Base-by-base conservation (phyloP, 1,140 invertebrate genomes). In the Zaprionus kolodkinae region DNA sequence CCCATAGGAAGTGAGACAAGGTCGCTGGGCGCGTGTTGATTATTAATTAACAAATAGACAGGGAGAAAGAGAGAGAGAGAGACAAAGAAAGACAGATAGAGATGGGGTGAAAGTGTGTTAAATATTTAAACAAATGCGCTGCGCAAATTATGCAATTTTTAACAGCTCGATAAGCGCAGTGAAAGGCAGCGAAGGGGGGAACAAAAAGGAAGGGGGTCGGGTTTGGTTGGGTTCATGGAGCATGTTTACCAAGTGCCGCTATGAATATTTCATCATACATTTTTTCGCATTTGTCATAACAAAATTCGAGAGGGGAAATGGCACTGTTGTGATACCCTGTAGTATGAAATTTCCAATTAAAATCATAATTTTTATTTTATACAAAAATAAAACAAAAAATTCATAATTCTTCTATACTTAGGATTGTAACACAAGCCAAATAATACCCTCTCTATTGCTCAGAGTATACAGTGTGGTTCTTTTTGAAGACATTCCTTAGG, bases 41-140 rank as follows among this genome's bases (percentile, higher is more conserved):
- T 85, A 70, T 87, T 82, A 85, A 85, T 85, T 85, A 79, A 77
- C 79, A 85, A 85, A 82, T 82, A 76, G 68, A 60, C n/a, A n/a
- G 52, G 52, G 52, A 9, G n/a, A n/a, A 2, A 45, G 40, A 6
- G 6, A 10, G n/a, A 3, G 7, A 45, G 6, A 15, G 7, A 45
- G 33, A 30, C 27, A 60, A 6, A 15, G 33, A 30, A 3, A 60
- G 52, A 45, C n/a, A n/a, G n/a, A 45, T n/a, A n/a, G n/a, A 6
- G n/a, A 10, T 13, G 3, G n/a, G n/a, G 40, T 15, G n/a, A 45
- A 10, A 45, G 40, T 45, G 40, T 9, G 36, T 70, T 64, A 64
- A 87, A 85, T 85, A 77, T 81, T 81, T 72, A 57, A 62, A 72
- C 79, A 85, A 86, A 62, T 78, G 62, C 50, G 59, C 6, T 36